Base-by-base conservation (phyloP, 2,797 vertebrate genomes). In the Acrossocheilus wenchowensis region DNA sequence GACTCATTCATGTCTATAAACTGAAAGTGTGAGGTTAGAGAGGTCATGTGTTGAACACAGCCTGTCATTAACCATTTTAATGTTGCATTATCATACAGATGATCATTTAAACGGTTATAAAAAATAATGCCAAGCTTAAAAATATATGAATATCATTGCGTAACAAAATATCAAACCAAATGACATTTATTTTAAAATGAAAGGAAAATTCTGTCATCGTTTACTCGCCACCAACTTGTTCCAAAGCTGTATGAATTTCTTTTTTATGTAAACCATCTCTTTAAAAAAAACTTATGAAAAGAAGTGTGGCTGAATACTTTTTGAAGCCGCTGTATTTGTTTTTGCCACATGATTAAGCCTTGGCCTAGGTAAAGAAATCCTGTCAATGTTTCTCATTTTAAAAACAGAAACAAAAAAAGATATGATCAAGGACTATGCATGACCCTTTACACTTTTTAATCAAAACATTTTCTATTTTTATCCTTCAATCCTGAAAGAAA, bases 401-500 rank as follows among this genome's bases (percentile, higher is more conserved):
- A 43, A 43, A 60, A 17, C 4, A 30, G 5, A 43, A 60, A 39
- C 1, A 30, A 5, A 83, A 74, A 74, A n/a, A 83, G 52, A 62
- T 74, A 60, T 23, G 17, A 34, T 23, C n/a, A 73, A 73, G 52
- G 39, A 43, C 69, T 9, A 3, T 21, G 50, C 50, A 71, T 71
- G 23, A 71, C 48, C 23, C 21, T 36, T 15, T 15, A 9, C 9
- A 43, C 66, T 12, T 12, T 41, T 78, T 15, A 78, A 41, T 60
- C 52, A 78, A 41, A 72, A 54, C 34, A 57, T 41, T 45, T 57
- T 78, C 57, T 84, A 54, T 69, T 69, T 85, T 66, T 79, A 71
- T 34, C 11, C 11, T 79, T 78, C 64, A 82, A 41, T 54, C 30
- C 14, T 17, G 71, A 26, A 82, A 82, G 45, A 82, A 82, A 71